phyloP scores from a whole-genome alignment of 2,113 vertebrate species.

The Phalacrocorax pelagicus region DNA sequence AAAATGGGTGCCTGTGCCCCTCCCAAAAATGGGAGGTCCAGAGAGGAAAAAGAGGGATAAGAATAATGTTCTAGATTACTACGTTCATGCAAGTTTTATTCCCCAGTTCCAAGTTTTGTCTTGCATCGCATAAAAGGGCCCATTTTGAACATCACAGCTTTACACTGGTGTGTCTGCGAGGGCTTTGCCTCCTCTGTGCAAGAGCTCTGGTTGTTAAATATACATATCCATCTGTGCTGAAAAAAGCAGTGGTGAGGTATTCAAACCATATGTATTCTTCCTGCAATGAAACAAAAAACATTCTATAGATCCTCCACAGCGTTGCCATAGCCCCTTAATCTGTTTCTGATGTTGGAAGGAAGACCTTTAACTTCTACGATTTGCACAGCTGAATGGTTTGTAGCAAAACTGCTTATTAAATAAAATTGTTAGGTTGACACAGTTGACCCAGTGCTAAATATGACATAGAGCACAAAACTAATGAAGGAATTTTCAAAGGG shows the following conservation, averaged over 20 bases:
- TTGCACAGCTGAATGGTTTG: background rate
- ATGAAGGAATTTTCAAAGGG: background rate
- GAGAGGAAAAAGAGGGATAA: background rate
- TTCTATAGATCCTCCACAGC: background rate
- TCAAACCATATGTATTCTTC: background rate
- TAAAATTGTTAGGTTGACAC: background rate
- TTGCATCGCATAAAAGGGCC: background rate
- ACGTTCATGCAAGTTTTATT: background rate
- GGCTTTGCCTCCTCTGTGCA: background rate
- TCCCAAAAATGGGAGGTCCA: background rate
- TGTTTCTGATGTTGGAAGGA: background rate
- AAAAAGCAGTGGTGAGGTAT: background rate
- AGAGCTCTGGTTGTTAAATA: conserved; percentile 9
- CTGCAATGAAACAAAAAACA: background rate
- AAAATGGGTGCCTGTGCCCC: background rate
- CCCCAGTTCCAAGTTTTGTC: background rate
- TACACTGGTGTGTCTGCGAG: background rate
- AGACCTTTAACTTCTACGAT: background rate
- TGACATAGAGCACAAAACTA: background rate
- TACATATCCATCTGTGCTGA: conserved; percentile 11
- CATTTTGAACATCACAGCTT: background rate
- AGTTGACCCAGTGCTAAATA: background rate
- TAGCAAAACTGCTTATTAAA: background rate
- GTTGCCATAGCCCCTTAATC: background rate
- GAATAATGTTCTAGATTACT: background rate